Evolutionary conservation across 2,797 vertebrate genomes (phyloP), one percentile per base, ranked within the genome.

Genomic region (Steatocranus sp.): DNA sequence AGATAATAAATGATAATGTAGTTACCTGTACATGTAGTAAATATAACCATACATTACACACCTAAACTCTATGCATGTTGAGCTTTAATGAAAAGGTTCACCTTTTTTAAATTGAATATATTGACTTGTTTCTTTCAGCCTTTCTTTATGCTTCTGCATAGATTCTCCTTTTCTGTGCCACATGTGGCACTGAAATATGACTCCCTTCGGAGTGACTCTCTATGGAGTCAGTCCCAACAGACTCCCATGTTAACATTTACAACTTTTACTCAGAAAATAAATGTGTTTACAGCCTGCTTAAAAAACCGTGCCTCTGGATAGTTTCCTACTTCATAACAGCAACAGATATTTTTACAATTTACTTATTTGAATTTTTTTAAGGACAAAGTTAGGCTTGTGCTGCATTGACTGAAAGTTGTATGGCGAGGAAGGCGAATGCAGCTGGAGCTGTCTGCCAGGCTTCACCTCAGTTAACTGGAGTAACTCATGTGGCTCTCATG

Each of bases 221-320:
- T 18, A 0, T 38, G n/a, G 58, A 63, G n/a, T 41, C 7, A 41
- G 1, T 66, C 63, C 30, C 30, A 34, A 5, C 30, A 61, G 56
- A n/a, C 30, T 61, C 17, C 4, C 2, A 8, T 63, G 32, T 63
- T 63, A 38, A 63, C 2, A 63, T 38, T 0, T 20, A 36, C 63
- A 18, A 27, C 66, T 70, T 61, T 27, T 0, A 11, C 66, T 18
- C 36, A 2, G 20, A 5, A 43, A 11, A 43, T 27, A 18, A 18
- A 27, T 17, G 4, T 43, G 20, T 43, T 68, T 68, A 23, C 34
- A 63, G 4, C 32, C 18, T 14, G 36, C 1, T 25, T 25, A 41
- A 68, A 25, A 43, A 15, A 41, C 38, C 0, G 7, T 43, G 8
- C 14, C 0, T 0, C 7, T 68, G 20, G 38, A 43, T 27, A 11